A percentile compares a stretch with the other conserved stretches of the same genome.
Evolutionary conservation across 2,113 vertebrate species (phyloP).

Genomic region (Oreochromis tanganicae): DNA sequence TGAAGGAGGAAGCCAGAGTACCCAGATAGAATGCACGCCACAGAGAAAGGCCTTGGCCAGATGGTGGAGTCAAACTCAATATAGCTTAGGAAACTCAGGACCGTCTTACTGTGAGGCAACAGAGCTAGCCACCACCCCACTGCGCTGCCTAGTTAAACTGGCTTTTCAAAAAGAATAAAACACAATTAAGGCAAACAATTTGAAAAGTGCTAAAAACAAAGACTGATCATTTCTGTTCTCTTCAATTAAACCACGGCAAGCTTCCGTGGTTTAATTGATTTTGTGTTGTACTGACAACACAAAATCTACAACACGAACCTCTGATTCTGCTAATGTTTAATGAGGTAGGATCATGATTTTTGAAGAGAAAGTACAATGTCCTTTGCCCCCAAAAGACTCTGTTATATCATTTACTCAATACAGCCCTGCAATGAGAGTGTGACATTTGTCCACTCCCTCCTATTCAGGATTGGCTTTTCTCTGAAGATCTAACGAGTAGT

Average conservation of each 20-base stretch:
- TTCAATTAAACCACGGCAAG: neutral
- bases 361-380: neutral
- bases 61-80: neutral
- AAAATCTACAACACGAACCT: neutral
- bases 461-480: slow-evolving; percentile 11
- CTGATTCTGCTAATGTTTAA: neutral
- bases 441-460: slow-evolving; percentile 9
- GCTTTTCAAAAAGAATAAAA: neutral
- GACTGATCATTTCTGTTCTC: neutral
- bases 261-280: neutral
- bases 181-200: neutral
- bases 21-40: neutral
- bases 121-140: neutral
- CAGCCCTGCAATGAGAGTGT: neutral
- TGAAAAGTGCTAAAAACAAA: neutral
- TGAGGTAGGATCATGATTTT: neutral
- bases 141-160: neutral
- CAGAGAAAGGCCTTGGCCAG: neutral
- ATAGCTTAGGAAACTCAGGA: neutral
- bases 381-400: neutral
- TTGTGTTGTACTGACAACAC: neutral
- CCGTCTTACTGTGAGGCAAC: neutral
- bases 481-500: slow-evolving; percentile 1
- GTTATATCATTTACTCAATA: slow-evolving; percentile 25
- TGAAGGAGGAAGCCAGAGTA: neutral